These are phyloP conservation scores for Sialia sialis DNA, from an alignment of 2,113 vertebrate species.

Conservation along the genomic window DNA sequence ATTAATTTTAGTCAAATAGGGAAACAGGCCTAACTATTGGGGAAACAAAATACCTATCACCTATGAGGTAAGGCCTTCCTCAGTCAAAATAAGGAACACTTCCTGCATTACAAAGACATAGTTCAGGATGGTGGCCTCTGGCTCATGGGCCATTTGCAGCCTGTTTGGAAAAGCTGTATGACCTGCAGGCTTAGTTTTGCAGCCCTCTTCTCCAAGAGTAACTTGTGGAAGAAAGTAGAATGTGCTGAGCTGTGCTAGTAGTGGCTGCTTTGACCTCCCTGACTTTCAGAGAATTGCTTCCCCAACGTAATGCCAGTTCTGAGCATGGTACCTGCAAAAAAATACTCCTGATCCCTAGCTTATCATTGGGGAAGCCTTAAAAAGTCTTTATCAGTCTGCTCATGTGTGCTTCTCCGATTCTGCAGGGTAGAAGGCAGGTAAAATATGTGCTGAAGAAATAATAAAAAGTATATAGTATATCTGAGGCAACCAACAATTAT, in stretches of 20 bases:
- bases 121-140: neutral
- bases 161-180: neutral
- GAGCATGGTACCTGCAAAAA: neutral
- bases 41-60: neutral
- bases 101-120: neutral
- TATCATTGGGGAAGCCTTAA: neutral
- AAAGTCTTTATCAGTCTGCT: neutral
- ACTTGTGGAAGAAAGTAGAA: rapidly evolving
- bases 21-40: neutral
- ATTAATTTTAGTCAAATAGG: neutral
- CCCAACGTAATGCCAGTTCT: neutral
- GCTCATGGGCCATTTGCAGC: neutral
- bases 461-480: neutral
- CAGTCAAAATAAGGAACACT: neutral
- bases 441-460: neutral
- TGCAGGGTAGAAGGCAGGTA: neutral
- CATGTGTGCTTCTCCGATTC: neutral
- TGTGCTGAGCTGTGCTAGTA: neutral
- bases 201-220: neutral
- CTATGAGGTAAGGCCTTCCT: neutral
- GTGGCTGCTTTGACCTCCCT: neutral
- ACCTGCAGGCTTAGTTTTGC: neutral
- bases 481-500: neutral
- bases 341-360: neutral
- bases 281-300: neutral